Evolutionary conservation across 2,797 vertebrate genomes (phyloP), one percentile per base, ranked within the genome.

Genomic region (Enteromius fasciolatus): DNA sequence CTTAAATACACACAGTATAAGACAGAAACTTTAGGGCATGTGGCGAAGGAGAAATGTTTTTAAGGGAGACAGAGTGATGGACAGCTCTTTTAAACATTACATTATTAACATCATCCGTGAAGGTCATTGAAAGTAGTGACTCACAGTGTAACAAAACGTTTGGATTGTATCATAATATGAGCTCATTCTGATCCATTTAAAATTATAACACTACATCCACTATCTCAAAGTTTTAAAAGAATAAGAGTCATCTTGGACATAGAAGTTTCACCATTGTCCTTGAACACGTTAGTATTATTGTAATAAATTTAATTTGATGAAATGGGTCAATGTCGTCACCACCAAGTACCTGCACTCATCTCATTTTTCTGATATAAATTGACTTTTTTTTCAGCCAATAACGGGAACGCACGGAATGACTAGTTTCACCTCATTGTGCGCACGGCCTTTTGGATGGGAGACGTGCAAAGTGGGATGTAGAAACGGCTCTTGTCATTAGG

Each of bases 401-500:
- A 67, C 46, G 5, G 36, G 63, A 46, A 20, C 23, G 5, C 66
- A 39, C 28, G 0, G 33, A 81, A 72, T 23, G 48, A 61, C 50
- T 46, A n/a, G 68, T 74, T 77, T 76, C 18, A 64, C 18, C 41
- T 41, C 28, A 64, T 79, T 67, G 23, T 83, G 72, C 67, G 54
- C 66, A 88, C 72, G 72, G 48, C 77, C 46, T 88, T 90, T 78
- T 31, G 46, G 78, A 84, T 80, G 41, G 36, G 10, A 7, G 80
- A 74, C 59, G 52, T 77, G 72, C 86, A 81, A 48, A 76, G 81
- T 89, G 81, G 84, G 85, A 79, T 63, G 61, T 63, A 69, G n/a
- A 50, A 83, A 87, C 61, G 78, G 41, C 86, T 89, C 87, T 61
- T 76, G 86, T 93, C 90, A 92, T 94, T 93, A 91, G 68, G 44